Base-by-base conservation (phyloP, 2,888 invertebrate genomes). In the Aplocera efformata region DNA sequence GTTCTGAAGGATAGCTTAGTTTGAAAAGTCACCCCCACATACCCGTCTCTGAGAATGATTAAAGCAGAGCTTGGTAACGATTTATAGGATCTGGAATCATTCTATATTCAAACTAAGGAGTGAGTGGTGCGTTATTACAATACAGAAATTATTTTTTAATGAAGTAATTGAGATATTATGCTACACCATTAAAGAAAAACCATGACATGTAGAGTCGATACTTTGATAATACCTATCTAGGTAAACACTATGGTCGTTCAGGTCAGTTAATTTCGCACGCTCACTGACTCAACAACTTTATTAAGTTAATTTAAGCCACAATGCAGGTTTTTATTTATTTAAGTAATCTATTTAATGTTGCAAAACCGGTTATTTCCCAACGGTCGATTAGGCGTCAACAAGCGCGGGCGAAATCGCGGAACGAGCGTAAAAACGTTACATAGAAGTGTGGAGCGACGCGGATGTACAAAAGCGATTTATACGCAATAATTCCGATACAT, bases 401-500 rank as follows among this genome's bases (percentile, higher is more conserved):
- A 53, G 53, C 53, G 48, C 53, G 53, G 51, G 38, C 42, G 44
- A 56, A 62, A 59, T 44, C 50, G 58, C 59, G 54, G 55, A 60
- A 57, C 47, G 50, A 48, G 46, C 49, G 55, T 50, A 64, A 63
- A 64, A 68, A 67, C 60, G 55, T 58, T 58, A 63, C 63, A 62
- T 66, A 58, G 64, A 70, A 69, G 70, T 68, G 68, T 67, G 58
- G 37, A 49, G 43, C 48, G 42, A 49, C 36, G 50, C 59, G 67
- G 65, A 60, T 51, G 58, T 65, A 73, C 68, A 73, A 67, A 72
- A 72, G 68, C 77, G 76, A 74, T 79, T 81, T 78, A 72, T 75
- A 76, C 68, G 71, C 72, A 72, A 80, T 85, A 82, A 84, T 79
- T 76, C 64, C 71, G 63, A 79, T 78, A 83, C 82, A 80, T 83